Evolutionary conservation across 2,888 invertebrate genomes (phyloP).

Genomic region (Torymus aiolomorphi): DNA sequence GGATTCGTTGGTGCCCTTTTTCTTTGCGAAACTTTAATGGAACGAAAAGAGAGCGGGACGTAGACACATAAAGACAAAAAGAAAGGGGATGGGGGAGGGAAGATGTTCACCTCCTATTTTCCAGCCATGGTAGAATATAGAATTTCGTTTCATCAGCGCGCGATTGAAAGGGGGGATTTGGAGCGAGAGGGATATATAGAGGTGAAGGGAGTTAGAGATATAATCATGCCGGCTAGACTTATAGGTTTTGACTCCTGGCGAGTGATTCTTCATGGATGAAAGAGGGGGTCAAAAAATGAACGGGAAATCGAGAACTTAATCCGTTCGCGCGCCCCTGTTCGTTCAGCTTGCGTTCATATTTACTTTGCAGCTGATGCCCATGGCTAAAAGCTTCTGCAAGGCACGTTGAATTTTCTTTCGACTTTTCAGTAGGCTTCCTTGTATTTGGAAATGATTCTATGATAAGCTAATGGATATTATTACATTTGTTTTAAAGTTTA

Average conservation of each 20-base stretch:
- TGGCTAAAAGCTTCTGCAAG: too few relatives aligned
- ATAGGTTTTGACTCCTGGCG: neutral
- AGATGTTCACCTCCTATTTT: neutral
- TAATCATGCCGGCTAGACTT: conserved; percentile 8
- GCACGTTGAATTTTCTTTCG: too few relatives aligned
- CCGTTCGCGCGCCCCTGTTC: neutral
- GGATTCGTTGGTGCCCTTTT: neutral
- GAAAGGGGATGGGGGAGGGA: neutral
- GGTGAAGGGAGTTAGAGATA: neutral
- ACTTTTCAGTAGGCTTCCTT: too few relatives aligned
- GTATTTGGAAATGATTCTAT: too few relatives aligned
- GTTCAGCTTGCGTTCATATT: too few relatives aligned
- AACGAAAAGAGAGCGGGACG: neutral
- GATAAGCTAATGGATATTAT: too few relatives aligned
- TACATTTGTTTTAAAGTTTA: too few relatives aligned
- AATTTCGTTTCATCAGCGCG: conserved; percentile 42
- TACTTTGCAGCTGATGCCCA: too few relatives aligned
- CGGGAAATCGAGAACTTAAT: conserved; percentile 7
- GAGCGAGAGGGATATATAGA: too few relatives aligned
- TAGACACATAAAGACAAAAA: conserved; percentile 29
- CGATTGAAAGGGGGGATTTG: conserved; percentile 32
- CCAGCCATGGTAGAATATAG: conserved; percentile 10
- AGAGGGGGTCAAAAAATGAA: neutral
- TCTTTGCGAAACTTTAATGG: conserved; percentile 14
- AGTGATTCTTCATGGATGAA: conserved; percentile 11